Conservation (phyloP, 2,888 invertebrate genomes). For the Nyleta sp. region DNA sequence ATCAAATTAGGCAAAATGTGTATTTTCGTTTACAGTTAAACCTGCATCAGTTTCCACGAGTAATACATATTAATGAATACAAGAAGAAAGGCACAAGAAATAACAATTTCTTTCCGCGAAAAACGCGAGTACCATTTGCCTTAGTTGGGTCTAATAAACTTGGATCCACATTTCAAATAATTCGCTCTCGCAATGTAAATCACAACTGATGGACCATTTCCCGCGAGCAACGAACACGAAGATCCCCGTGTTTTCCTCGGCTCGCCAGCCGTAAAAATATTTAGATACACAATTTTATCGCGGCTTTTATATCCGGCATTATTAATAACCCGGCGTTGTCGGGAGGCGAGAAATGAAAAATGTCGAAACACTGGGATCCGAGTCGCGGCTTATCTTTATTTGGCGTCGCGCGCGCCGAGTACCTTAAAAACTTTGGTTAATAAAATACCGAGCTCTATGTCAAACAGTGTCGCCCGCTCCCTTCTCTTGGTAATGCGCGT, state of each 20-base stretch:
- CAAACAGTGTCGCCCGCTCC: slow-evolving; percentile 71
- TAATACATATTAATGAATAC: too few species aligned
- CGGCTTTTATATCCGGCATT: slow-evolving; percentile 54
- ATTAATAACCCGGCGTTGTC: slow-evolving; percentile 59
- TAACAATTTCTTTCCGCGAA: not conserved
- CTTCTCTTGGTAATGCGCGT: not conserved
- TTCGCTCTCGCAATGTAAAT: slow-evolving; percentile 28
- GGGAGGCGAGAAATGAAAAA: slow-evolving; percentile 59
- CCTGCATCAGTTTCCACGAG: too few species aligned
- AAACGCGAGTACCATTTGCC: not conserved
- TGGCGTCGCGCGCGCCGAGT: slow-evolving; percentile 70
- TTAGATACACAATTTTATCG: slow-evolving; percentile 60
- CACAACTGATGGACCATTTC: slow-evolving; percentile 41
- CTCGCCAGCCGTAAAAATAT: slow-evolving; percentile 50
- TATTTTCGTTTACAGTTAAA: too few species aligned
- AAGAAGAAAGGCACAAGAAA: too few species aligned
- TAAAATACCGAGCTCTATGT: slow-evolving; percentile 80
- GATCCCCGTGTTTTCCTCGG: slow-evolving; percentile 36
- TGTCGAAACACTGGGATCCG: slow-evolving; percentile 61
- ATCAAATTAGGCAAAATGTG: too few species aligned
- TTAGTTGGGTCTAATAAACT: slow-evolving; percentile 9
- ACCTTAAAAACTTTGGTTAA: slow-evolving; percentile 78
- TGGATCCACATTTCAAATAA: slow-evolving; percentile 4
- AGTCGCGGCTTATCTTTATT: slow-evolving; percentile 76
- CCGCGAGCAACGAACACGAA: slow-evolving; percentile 31